These are phyloP conservation scores for Mactromeris polynyma DNA, from an alignment of 2,888 invertebrate genomes.

Conservation along the genomic window DNA sequence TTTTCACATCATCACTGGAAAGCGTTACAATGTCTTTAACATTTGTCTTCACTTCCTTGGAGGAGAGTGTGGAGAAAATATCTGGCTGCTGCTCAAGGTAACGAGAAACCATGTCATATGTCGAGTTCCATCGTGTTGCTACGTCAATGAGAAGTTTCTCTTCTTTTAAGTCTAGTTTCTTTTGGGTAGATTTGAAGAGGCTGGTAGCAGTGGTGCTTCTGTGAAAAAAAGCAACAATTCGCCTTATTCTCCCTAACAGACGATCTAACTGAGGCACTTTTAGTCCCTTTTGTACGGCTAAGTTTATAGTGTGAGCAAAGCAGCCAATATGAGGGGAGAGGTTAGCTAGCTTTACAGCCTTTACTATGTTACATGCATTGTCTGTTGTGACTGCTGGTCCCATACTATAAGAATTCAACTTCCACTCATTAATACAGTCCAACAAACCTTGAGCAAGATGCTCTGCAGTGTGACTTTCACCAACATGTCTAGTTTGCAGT, in stretches of 20 bases:
- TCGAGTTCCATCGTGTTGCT: constrained; percentile 56
- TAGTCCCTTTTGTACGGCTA: constrained; percentile 45
- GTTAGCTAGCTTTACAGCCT: constrained; percentile 32
- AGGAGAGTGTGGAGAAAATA: constrained; percentile 54
- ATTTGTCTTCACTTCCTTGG: background rate
- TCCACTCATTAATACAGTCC: constrained; percentile 36
- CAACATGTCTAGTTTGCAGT: constrained; percentile 47
- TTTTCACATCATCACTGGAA: constrained; percentile 36
- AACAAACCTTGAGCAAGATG: constrained; percentile 45
- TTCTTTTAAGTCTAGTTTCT: constrained; percentile 44
- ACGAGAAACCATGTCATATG: constrained; percentile 54
- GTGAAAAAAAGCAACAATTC: constrained; percentile 53
- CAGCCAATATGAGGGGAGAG: constrained; percentile 42
- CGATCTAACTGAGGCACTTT: constrained; percentile 34
- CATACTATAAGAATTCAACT: constrained; percentile 24
- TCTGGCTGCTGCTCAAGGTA: constrained; percentile 64
- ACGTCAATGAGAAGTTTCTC: constrained; percentile 55
- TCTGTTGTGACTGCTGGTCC: constrained; percentile 48
- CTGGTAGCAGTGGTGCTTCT: constrained; percentile 42
- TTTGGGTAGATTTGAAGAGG: constrained; percentile 29
- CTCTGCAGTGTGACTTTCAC: constrained; percentile 53
- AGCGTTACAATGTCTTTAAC: background rate
- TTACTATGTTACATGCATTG: constrained; percentile 58
- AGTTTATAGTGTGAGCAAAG: constrained; percentile 60
- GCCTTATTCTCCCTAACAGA: constrained; percentile 47